A percentile compares a stretch with the other conserved stretches of the same genome.
Conservation (phyloP, 2,888 invertebrate species). For the Coelogynopora nodosa region DNA sequence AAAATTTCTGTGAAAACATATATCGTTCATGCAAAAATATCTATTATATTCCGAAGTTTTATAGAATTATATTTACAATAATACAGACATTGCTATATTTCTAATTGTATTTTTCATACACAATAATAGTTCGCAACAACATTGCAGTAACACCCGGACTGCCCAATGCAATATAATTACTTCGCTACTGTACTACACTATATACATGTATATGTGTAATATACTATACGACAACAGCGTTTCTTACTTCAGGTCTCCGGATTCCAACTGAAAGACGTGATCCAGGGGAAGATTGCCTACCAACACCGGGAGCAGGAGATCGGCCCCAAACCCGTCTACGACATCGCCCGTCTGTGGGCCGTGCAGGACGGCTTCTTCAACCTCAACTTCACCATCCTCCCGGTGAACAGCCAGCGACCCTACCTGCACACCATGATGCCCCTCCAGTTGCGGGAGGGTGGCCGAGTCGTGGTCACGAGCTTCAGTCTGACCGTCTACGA, state of each 20-base stretch:
- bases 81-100: too few species aligned
- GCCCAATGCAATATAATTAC: too few species aligned
- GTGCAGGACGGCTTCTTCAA: not conserved
- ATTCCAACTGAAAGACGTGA: slow-evolving; percentile 8
- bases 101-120: too few species aligned
- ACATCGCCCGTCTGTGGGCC: slow-evolving; percentile 3
- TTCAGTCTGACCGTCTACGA: slow-evolving; percentile 1
- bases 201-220: too few species aligned
- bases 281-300: slow-evolving; percentile 7
- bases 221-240: not conserved
- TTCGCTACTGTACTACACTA: too few species aligned
- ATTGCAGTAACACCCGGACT: too few species aligned
- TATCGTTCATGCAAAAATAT: too few species aligned
- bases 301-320: slow-evolving; percentile 6
- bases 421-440: not conserved
- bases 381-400: slow-evolving; percentile 38
- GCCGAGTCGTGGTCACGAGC: not conserved
- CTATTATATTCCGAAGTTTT: too few species aligned
- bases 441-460: slow-evolving; percentile 29
- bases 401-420: slow-evolving; percentile 39
- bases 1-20: too few species aligned
- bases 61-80: too few species aligned
- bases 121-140: too few species aligned
- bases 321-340: slow-evolving; percentile 27
- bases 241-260: too few species aligned